Conservation (phyloP, 2,797 vertebrate species). For the Ateles fusciceps region DNA sequence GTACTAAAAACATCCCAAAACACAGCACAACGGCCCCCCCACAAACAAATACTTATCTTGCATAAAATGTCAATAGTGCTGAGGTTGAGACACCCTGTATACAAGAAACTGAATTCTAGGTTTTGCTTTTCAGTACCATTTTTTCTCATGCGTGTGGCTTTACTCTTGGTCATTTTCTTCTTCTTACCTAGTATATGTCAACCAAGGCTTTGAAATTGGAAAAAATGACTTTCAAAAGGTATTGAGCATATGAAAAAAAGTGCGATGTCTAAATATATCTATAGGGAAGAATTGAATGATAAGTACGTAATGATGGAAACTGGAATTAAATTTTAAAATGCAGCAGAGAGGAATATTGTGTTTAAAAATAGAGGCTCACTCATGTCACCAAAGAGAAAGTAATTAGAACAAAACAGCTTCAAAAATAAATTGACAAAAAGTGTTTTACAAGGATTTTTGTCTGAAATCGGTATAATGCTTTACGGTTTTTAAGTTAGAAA, state of each 20-base stretch:
- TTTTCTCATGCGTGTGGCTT: background rate
- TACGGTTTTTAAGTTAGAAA: background rate
- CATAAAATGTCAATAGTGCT: background rate
- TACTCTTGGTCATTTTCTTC: background rate
- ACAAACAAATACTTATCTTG: background rate
- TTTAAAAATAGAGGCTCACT: constrained; percentile 8
- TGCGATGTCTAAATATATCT: background rate
- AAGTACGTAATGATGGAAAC: constrained; percentile 8
- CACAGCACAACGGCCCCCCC: background rate
- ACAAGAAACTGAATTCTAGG: background rate
- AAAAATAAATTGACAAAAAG: constrained; percentile 31
- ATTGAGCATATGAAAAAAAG: background rate
- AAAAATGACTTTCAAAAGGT: background rate
- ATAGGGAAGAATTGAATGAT: background rate
- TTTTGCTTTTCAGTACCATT: background rate
- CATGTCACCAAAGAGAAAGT: constrained; percentile 8
- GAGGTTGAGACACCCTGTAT: background rate
- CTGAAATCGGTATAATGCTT: background rate
- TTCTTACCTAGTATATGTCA: background rate
- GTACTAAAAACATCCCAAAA: background rate
- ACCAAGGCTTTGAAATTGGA: background rate
- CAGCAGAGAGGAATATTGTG: background rate
- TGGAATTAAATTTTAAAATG: constrained; percentile 22
- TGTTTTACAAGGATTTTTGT: background rate
- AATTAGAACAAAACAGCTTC: background rate